Conservation (phyloP, 2,888 invertebrate species). For the Deilephila elpenor region DNA sequence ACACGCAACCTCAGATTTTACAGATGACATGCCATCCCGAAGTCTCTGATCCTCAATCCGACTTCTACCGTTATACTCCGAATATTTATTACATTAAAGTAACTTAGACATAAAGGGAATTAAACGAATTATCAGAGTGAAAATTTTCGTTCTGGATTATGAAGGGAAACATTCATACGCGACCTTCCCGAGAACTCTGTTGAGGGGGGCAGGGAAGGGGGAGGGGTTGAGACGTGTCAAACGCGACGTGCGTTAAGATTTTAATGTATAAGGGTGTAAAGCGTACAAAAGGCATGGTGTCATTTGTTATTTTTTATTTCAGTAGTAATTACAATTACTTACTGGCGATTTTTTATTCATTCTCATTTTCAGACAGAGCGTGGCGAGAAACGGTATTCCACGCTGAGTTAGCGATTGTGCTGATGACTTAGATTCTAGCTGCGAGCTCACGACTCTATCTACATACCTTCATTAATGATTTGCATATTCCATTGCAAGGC, state of each 20-base stretch:
- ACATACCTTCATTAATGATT: no score
- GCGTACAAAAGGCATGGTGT: neutral
- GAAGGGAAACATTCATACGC: conserved; percentile 1
- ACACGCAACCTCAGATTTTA: no score
- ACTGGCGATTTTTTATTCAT: no score
- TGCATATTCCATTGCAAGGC: no score
- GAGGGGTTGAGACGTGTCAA: neutral
- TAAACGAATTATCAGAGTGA: neutral
- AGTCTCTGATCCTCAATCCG: no score
- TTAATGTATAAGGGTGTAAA: neutral
- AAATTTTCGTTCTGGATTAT: neutral
- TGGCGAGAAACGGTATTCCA: neutral
- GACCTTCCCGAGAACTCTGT: neutral
- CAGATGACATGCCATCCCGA: no score
- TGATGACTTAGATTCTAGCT: no score
- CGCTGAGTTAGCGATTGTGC: neutral
- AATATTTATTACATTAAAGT: no score
- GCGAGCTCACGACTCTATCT: no score
- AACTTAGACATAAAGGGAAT: neutral
- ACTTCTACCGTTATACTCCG: no score
- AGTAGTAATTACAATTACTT: no score
- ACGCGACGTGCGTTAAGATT: neutral
- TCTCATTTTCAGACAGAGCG: neutral
- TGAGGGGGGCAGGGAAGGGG: neutral
- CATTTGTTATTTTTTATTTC: neutral